phyloP scores from a whole-genome alignment of 2,888 invertebrate genomes.

The Lysandra coridon region DNA sequence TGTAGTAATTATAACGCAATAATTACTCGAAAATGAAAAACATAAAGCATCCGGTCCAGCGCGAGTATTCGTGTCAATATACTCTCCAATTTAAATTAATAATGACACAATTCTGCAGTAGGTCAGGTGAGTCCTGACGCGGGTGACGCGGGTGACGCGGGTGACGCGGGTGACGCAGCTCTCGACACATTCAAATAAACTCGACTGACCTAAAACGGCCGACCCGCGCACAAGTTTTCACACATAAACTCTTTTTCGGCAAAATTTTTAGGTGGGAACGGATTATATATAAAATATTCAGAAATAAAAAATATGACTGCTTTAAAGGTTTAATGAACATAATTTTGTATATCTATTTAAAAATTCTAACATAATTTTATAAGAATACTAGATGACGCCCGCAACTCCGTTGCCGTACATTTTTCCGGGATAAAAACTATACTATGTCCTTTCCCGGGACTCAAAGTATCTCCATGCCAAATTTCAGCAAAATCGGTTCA shows the following conservation, averaged over 20 bases:
- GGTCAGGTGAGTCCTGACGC: slow-evolving; percentile 16
- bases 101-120: slow-evolving; percentile 14
- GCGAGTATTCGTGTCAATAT: slow-evolving; percentile 24
- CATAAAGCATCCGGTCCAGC: not conserved
- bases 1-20: not conserved
- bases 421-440: too few relatives aligned
- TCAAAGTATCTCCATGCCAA: too few relatives aligned
- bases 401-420: too few relatives aligned
- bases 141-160: slow-evolving; percentile 15
- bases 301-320: too few relatives aligned
- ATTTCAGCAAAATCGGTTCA: too few relatives aligned
- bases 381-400: too few relatives aligned
- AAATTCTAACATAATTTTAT: too few relatives aligned
- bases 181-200: slow-evolving; percentile 22
- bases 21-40: not conserved
- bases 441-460: too few relatives aligned
- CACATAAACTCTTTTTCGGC: not conserved
- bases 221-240: slow-evolving; percentile 3
- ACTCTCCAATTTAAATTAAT: slow-evolving; percentile 28
- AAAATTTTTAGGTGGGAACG: not conserved
- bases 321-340: too few relatives aligned
- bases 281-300: too few relatives aligned
- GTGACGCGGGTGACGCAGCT: slow-evolving; percentile 20
- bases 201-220: slow-evolving; percentile 10
- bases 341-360: too few relatives aligned